Base-by-base conservation (phyloP, 2,797 vertebrate genomes). In the Petrocephalus sullivani region DNA sequence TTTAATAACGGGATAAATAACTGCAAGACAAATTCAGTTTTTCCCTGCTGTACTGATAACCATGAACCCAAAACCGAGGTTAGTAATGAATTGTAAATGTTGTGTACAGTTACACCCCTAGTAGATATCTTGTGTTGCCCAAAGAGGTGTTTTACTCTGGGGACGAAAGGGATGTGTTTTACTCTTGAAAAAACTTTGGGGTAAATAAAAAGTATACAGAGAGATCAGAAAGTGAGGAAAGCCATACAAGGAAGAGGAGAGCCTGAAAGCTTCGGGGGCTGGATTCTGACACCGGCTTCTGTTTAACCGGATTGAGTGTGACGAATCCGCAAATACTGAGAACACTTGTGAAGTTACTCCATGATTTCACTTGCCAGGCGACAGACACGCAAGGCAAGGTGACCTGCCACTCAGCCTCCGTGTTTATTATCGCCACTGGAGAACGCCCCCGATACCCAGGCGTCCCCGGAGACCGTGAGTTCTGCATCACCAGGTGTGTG, bases 401-500 rank as follows among this genome's bases (percentile, higher is more conserved):
- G 89, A 95, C 94, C 21, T 91, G 90, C 33, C 94, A 96, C 88
- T 95, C 96, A 0, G 95, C 96, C 12, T 95, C 96, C 90, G 95
- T 89, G 46, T 95, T 97, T 89, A 94, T 97, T 88, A 93, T 97
- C 54, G 96, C 96, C 12, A 96, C 96, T 0, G 97, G 97, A 88
- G 96, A 96, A 90, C 93, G 94, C 37, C 96, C 96, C 0, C 95
- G 95, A 19, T 97, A 96, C 89, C 90, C 93, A 88, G 95, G 90
- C 71, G 91, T 97, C 89, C 95, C 94, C 3, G 97, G 96, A 49
- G 96, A 95, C 90, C 95, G 90, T 87, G 95, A 97, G 41, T 93
- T 95, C 91, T 97, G 97, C 91, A 94, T 97, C 71, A 97, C 94
- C 94, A 97, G 97, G 96, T 97, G 90, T 92, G 89, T 46, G 53